Percentiles rank a stretch among this genome's conserved stretches.
phyloP scores from a whole-genome alignment of 2,113 vertebrate species.

The Thamnaconus septentrionalis region DNA sequence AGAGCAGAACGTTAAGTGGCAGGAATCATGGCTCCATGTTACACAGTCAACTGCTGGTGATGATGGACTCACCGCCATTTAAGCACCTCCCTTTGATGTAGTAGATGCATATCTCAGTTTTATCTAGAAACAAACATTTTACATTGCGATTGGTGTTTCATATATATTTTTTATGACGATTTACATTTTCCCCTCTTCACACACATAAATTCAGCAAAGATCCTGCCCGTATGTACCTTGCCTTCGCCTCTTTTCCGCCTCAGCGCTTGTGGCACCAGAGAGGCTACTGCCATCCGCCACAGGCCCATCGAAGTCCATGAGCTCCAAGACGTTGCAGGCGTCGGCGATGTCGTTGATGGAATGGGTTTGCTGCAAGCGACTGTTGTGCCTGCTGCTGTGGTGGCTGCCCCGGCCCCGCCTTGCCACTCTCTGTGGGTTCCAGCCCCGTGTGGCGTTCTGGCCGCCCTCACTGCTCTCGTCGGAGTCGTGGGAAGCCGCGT shows the following conservation, averaged over 20 bases:
- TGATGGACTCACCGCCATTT: constrained; percentile 59
- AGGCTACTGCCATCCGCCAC: background rate
- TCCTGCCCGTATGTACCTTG: too few relatives aligned
- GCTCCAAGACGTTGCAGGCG: background rate
- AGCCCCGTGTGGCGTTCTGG: background rate
- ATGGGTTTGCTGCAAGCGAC: too few relatives aligned
- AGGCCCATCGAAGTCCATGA: background rate
- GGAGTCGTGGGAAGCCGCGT: too few relatives aligned
- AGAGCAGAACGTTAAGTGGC: background rate
- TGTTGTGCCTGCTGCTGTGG: background rate
- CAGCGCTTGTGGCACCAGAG: too few relatives aligned
- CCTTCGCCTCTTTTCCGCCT: too few relatives aligned
- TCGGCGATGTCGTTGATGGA: background rate
- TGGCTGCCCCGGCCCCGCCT: background rate
- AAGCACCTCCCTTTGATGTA: constrained; percentile 74
- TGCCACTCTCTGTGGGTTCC: background rate
- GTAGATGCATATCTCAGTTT: constrained; percentile 74
- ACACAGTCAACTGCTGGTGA: too few relatives aligned
- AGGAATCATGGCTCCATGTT: too few relatives aligned
- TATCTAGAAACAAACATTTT: constrained; percentile 55
- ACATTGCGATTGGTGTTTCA: too few relatives aligned
- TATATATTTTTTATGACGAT: too few relatives aligned
- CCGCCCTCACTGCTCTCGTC: background rate
- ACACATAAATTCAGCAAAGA: too few relatives aligned
- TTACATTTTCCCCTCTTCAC: too few relatives aligned